Conservation (phyloP, 2,113 vertebrate species). For the Rhabdomys dilectus region DNA sequence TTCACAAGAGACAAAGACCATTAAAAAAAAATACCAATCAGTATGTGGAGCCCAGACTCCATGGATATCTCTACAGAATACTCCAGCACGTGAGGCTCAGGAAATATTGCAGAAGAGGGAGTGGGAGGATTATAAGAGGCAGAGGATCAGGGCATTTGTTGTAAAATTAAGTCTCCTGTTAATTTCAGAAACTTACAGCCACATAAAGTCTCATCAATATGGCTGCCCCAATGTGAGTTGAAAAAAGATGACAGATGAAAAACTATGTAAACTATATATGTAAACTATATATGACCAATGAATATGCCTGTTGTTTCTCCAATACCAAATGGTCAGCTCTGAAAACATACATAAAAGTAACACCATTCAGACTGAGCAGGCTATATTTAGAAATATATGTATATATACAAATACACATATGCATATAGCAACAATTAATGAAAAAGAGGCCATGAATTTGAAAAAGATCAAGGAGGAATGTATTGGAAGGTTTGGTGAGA, state of each 20-base stretch:
- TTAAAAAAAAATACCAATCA: too few relatives aligned
- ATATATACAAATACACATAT: neutral
- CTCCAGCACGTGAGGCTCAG: neutral
- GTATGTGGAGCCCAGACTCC: too few relatives aligned
- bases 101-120: neutral
- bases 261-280: too few relatives aligned
- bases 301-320: neutral
- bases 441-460: neutral
- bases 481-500: neutral
- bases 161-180: neutral
- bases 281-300: neutral
- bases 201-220: neutral
- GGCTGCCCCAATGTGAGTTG: neutral
- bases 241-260: neutral
- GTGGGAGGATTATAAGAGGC: neutral
- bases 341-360: neutral
- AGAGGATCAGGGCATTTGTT: neutral
- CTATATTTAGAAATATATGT: neutral
- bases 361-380: neutral
- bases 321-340: neutral
- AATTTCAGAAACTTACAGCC: neutral
- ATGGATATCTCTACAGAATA: too few relatives aligned
- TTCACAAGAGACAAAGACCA: too few relatives aligned
- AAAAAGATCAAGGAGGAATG: neutral
- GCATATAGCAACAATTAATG: neutral